These are phyloP conservation scores for Pararge aegeria DNA, from an alignment of 1,140 invertebrate genomes.

Conservation along the genomic window DNA sequence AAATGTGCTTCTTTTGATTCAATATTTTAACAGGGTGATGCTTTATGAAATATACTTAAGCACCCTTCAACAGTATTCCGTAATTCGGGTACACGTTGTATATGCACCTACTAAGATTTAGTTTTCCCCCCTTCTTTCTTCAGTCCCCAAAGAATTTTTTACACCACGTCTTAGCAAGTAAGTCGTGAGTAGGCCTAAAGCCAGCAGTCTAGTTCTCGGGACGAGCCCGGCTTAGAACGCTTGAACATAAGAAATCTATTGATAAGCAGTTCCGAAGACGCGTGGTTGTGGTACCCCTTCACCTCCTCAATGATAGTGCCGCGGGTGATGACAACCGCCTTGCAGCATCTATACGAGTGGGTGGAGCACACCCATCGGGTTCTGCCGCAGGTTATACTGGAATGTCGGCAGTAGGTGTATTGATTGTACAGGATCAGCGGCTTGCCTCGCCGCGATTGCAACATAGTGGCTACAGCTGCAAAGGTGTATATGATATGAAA, in stretches of 20 bases:
- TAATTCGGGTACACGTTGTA: too few species aligned
- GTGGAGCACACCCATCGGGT: slow-evolving; percentile 64
- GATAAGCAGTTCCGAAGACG: slow-evolving; percentile 51
- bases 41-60: too few species aligned
- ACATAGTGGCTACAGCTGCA: background rate
- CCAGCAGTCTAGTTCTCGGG: too few species aligned
- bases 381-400: slow-evolving; percentile 34
- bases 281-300: slow-evolving; percentile 62
- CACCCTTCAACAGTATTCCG: too few species aligned
- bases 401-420: slow-evolving; percentile 63
- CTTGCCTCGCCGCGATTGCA: slow-evolving; percentile 56
- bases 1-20: too few species aligned
- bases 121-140: too few species aligned
- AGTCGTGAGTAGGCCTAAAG: too few species aligned
- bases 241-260: slow-evolving; percentile 24
- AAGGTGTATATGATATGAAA: background rate
- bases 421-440: slow-evolving; percentile 59
- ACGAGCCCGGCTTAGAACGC: background rate
- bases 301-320: slow-evolving; percentile 53
- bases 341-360: slow-evolving; percentile 66
- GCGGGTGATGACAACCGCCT: slow-evolving; percentile 59
- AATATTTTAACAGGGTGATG: too few species aligned
- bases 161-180: too few species aligned
- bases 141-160: too few species aligned
- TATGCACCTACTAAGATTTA: too few species aligned